These are phyloP conservation scores for Thereva unica DNA, from an alignment of 2,888 invertebrate species.

Conservation along the genomic window DNA sequence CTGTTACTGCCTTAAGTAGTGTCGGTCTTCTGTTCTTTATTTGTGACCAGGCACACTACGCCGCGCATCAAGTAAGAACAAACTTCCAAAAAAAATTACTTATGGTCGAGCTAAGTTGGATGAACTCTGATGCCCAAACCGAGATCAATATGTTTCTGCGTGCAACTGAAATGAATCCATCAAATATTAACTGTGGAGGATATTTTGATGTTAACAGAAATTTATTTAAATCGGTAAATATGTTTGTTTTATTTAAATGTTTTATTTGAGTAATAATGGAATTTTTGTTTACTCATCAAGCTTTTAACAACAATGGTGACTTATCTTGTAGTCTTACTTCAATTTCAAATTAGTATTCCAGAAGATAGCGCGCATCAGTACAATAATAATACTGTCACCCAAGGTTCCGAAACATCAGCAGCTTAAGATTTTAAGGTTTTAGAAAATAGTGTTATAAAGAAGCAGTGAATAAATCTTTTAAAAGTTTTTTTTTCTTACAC, in stretches of 20 bases:
- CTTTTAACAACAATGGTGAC: constrained; percentile 77
- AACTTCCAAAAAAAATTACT: constrained; percentile 75
- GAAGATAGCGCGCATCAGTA: constrained; percentile 50
- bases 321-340: constrained; percentile 72
- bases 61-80: constrained; percentile 71
- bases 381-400: not conserved
- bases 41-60: constrained; percentile 75
- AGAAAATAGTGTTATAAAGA: no score
- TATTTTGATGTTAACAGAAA: constrained; percentile 74
- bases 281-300: constrained; percentile 52
- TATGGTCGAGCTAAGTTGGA: constrained; percentile 74
- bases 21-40: constrained; percentile 71
- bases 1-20: constrained; percentile 69
- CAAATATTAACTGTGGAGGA: constrained; percentile 73
- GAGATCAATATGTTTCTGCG: constrained; percentile 77
- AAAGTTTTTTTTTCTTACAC: no score
- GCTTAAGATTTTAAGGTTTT: no score
- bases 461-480: no score
- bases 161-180: constrained; percentile 77
- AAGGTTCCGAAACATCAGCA: no score
- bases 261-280: constrained; percentile 3
- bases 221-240: constrained; percentile 71
- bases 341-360: constrained; percentile 77
- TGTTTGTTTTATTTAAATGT: constrained; percentile 24
- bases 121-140: constrained; percentile 75